phyloP scores from a whole-genome alignment of 2,113 vertebrate genomes.

The Vidua macroura region DNA sequence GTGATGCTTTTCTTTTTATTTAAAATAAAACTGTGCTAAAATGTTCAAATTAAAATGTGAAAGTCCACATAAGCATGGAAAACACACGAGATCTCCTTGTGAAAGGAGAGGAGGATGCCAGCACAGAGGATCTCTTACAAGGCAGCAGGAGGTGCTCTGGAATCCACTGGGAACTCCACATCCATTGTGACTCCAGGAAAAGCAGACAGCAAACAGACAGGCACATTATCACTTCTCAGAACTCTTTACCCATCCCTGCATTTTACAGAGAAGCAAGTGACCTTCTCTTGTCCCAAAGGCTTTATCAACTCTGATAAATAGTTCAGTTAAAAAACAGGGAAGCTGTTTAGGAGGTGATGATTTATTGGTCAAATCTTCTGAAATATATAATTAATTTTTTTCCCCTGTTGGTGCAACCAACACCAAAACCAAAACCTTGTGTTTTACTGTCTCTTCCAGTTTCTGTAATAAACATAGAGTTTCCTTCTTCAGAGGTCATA shows the following conservation, averaged over 20 bases:
- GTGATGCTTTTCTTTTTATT: background rate
- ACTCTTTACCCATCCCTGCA: background rate
- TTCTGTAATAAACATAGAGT: background rate
- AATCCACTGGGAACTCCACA: background rate
- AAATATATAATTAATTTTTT: background rate
- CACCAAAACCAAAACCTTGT: background rate
- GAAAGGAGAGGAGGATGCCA: background rate
- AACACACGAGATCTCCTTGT: background rate
- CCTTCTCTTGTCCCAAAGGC: background rate
- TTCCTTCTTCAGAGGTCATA: background rate
- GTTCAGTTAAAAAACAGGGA: background rate
- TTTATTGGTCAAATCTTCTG: background rate
- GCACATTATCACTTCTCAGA: background rate
- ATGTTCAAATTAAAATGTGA: background rate
- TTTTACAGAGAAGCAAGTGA: background rate
- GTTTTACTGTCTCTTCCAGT: background rate
- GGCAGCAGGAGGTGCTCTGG: background rate
- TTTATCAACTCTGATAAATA: background rate
- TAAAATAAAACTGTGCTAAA: background rate
- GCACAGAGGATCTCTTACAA: background rate
- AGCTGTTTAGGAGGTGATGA: background rate
- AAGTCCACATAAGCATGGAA: background rate
- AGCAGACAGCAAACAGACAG: background rate
- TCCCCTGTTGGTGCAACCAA: background rate
- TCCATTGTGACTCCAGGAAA: background rate